Evolutionary conservation across 2,113 vertebrate genomes (phyloP).

Genomic region (Typhlomys cinereus): DNA sequence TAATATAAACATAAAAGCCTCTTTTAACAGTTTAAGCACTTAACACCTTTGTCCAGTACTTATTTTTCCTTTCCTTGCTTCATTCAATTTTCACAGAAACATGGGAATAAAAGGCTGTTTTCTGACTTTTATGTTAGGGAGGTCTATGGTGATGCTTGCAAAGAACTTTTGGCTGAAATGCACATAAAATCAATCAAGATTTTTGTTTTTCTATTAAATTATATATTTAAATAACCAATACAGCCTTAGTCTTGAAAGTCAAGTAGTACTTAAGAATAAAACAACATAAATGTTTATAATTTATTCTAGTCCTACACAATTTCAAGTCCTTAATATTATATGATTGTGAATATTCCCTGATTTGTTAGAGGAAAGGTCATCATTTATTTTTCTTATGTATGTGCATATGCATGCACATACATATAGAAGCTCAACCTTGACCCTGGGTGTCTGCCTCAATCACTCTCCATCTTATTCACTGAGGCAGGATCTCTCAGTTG

Average conservation of each 20-base stretch:
- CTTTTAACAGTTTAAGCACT: not conserved
- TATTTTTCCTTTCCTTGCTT: conserved; percentile 57
- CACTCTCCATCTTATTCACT: too few species aligned
- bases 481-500: too few species aligned
- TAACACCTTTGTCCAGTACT: not conserved
- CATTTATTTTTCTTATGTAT: too few species aligned
- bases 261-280: not conserved
- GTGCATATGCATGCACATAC: too few species aligned
- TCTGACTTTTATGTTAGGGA: conserved; percentile 61
- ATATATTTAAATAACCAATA: not conserved
- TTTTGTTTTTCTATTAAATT: not conserved
- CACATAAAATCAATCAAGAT: conserved; percentile 69
- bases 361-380: not conserved
- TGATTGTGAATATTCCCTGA: not conserved
- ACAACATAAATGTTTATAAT: too few species aligned
- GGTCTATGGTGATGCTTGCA: conserved; percentile 67
- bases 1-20: not conserved
- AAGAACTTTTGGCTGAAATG: conserved; percentile 70
- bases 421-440: too few species aligned
- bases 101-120: conserved; percentile 66
- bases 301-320: accelerated
- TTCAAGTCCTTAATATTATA: accelerated
- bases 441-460: too few species aligned
- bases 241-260: not conserved
- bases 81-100: conserved; percentile 27